These are phyloP conservation scores for Zalophus californianus DNA, from an alignment of 2,797 vertebrate genomes.

Conservation along the genomic window DNA sequence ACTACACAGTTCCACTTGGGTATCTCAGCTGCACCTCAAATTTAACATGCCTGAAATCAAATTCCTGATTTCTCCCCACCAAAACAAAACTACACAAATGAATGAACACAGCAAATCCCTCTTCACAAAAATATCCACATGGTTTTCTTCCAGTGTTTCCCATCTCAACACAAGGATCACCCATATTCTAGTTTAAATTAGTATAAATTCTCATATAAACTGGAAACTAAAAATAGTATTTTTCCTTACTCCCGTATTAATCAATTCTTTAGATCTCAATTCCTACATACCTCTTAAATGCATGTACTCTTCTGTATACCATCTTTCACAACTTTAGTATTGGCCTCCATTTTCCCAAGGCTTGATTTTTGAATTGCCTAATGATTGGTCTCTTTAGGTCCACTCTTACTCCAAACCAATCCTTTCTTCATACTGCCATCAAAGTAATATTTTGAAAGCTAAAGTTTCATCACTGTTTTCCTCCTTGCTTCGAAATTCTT, in stretches of 20 bases:
- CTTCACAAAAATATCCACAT: background rate
- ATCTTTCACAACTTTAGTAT: background rate
- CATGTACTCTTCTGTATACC: background rate
- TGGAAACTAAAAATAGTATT: background rate
- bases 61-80: background rate
- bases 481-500: background rate
- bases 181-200: background rate
- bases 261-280: background rate
- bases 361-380: background rate
- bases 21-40: background rate
- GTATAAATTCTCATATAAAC: background rate
- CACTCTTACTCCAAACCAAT: background rate
- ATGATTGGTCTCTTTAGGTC: background rate
- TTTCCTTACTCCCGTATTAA: background rate
- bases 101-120: background rate
- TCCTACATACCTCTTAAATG: background rate
- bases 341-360: too few relatives aligned
- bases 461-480: background rate
- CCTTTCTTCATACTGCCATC: background rate
- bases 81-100: background rate
- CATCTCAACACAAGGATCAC: background rate
- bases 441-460: background rate
- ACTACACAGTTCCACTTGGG: background rate
- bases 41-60: background rate
- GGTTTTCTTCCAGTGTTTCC: background rate